Evolutionary conservation across 1,140 invertebrate species (phyloP), one percentile per base, ranked within the genome.

Genomic region (Zophobas morio): DNA sequence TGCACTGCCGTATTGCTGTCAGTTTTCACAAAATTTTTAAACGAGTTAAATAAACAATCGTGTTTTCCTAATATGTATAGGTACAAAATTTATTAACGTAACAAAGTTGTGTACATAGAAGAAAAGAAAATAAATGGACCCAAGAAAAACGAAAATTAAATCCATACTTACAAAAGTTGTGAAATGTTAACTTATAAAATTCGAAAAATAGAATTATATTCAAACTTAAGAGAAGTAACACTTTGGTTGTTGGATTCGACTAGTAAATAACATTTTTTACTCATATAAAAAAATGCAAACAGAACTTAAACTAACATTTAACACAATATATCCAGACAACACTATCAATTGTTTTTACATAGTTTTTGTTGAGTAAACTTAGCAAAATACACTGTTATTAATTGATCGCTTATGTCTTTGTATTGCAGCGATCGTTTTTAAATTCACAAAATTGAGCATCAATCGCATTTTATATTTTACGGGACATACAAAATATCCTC

Each of bases 211-310:
- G 40, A 75, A 40, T 53, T 70, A 56, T 8, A 57, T 35, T 74
- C 39, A 57, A 75, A 70, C 49, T 70, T 49, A 77, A 66, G 49
- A 40, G 42, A 77, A 77, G 54, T 77, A 76, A 70, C 75, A 84
- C 85, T 86, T 86, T 86, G 85, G 85, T 83, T 86, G 79, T 81
- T 85, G 74, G 75, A 81, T 82, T 85, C 79, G 85, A 86, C 84
- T 85, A 86, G 85, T 84, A 81, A 82, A 84, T 77, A 79, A 79
- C 33, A 51, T 77, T 73, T 75, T 79, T 77, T 53, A 56, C 53
- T 53, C 60, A 70, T 73, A 37, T 51, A 81, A 40, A 66, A 66
- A 53, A 66, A 36, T 76, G 40, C 57, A 42, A 73, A 79, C 39
- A 53, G 49, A 51, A 72, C 70, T 70, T 72, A 72, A 53, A 53